Base-by-base conservation (phyloP, 2,113 vertebrate species). In the Grus americana region DNA sequence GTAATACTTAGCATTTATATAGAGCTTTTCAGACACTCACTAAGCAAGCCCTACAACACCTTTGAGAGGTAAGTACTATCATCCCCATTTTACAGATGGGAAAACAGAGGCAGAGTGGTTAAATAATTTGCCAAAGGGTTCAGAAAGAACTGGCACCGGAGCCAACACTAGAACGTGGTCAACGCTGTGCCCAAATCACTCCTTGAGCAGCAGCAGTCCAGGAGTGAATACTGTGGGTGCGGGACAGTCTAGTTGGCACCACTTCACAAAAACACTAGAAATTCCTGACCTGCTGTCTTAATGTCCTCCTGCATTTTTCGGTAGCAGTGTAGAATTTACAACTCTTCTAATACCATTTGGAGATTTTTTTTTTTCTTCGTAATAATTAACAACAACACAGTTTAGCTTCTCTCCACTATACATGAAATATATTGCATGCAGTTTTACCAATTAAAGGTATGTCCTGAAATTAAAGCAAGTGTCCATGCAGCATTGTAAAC, bases 51-150 rank as follows among this genome's bases (percentile, higher is more conserved):
- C 90, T 94, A 88, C 59, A 74, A 85, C 40, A 66, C 52, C 75
- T 91, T 40, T 82, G 79, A 74, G 82, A 92, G 75, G 38, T n/a
- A 84, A 92, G 22, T 67, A 82, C 70, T 95, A 92, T 27, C 44
- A 90, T 67, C 91, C 92, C 90, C 82, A 67, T 82, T 93, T 96
- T 94, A 96, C 92, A 97, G 94, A 95, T 80, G 76, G 91, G 89
- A 94, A 96, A 97, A 95, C 58, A 82, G 94, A 97, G 96, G 97
- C 94, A 90, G 89, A 96, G 74, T 86, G 92, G 91, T 97, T 97
- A 95, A 84, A 90, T 84, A 79, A 75, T 66, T 87, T 95, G 94
- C 58, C 74, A 68, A 81, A 83, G 50, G 34, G 57, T 96, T 93
- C 55, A 58, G 81, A 92, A 88, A 90, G 46, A 82, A 52, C 44